Evolutionary conservation across 2,888 invertebrate species (phyloP), one percentile per base, ranked within the genome.

Genomic region (Scaptomyza parva): DNA sequence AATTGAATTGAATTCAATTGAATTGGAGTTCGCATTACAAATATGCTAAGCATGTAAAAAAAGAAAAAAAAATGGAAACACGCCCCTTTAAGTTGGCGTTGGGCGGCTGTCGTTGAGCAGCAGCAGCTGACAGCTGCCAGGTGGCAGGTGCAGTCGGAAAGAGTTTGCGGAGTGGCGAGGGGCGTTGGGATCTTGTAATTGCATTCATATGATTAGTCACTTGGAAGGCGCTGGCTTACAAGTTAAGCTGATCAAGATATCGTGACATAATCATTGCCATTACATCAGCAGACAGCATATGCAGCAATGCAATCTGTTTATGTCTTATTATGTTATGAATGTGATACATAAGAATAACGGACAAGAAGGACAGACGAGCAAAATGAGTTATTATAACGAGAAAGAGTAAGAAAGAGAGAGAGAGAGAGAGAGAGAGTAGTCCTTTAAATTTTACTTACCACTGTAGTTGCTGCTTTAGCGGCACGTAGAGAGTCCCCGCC

Each of bases 211-310:
- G 58, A 73, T 75, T 70, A 67, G 64, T 73, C 75, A 70, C 53
- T n/a, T 18, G 47, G 9, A 33, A 50, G 48, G 66, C 47, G 62
- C 54, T 73, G 51, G 62, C 55, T 54, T 61, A n/a, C 61, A 58
- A 62, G 76, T 55, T 74, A 70, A 76, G 57, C 65, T 53, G 76
- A 74, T 82, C 76, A 44, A 55, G 78, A 79, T 76, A 76, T 83
- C 37, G 66, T 78, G 80, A 85, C 80, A 85, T 81, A 72, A 72
- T 68, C 79, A 82, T 66, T 58, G 50, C 76, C 86, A 81, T 81
- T 81, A 82, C 86, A 81, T 81, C 80, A 81, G 86, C 85, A 24
- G 59, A 45, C 37, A 61, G 53, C 54, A 45, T 51, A 44, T 58
- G 54, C 28, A 53, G 28, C 39, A 24, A 57, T 39, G 53, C 54